Evolutionary conservation across 2,888 invertebrate genomes (phyloP).

Genomic region (Calliphora vomitoria): DNA sequence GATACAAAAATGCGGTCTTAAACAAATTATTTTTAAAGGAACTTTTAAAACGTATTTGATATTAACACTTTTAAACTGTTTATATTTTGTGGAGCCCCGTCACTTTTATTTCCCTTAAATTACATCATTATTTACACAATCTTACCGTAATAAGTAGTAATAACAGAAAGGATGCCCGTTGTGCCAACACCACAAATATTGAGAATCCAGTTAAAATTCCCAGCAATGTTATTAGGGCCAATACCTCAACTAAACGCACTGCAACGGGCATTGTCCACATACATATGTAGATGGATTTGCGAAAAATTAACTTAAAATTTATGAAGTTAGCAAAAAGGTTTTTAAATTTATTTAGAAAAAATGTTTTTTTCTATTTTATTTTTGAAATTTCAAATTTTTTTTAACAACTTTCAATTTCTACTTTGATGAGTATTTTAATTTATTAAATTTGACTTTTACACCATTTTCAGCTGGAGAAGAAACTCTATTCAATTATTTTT

Average conservation of each 20-base stretch:
- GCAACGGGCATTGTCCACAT: slow-evolving; percentile 77
- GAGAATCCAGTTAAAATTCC: slow-evolving; percentile 77
- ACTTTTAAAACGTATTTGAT: too few relatives aligned
- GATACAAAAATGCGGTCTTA: too few relatives aligned
- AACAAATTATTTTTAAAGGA: too few relatives aligned
- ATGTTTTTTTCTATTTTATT: slow-evolving; percentile 10
- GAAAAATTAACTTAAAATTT: slow-evolving; percentile 44
- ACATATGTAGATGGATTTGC: background rate
- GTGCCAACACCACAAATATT: slow-evolving; percentile 76
- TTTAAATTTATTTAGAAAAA: slow-evolving; percentile 44
- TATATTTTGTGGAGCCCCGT: too few relatives aligned
- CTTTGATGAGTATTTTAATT: background rate
- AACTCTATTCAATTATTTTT: slow-evolving; percentile 10
- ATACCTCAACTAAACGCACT: slow-evolving; percentile 77
- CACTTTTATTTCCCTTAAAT: background rate
- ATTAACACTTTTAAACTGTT: too few relatives aligned
- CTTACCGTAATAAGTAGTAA: slow-evolving; percentile 76
- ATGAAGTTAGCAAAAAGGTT: slow-evolving; percentile 34
- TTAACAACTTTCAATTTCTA: slow-evolving; percentile 26
- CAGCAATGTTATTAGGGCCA: slow-evolving; percentile 76
- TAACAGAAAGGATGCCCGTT: slow-evolving; percentile 75
- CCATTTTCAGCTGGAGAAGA: background rate
- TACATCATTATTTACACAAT: background rate
- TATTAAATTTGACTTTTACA: slow-evolving; percentile 23
- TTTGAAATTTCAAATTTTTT: slow-evolving; percentile 22